Base-by-base conservation (phyloP, 2,113 vertebrate genomes). In the Leucopternis melanops region DNA sequence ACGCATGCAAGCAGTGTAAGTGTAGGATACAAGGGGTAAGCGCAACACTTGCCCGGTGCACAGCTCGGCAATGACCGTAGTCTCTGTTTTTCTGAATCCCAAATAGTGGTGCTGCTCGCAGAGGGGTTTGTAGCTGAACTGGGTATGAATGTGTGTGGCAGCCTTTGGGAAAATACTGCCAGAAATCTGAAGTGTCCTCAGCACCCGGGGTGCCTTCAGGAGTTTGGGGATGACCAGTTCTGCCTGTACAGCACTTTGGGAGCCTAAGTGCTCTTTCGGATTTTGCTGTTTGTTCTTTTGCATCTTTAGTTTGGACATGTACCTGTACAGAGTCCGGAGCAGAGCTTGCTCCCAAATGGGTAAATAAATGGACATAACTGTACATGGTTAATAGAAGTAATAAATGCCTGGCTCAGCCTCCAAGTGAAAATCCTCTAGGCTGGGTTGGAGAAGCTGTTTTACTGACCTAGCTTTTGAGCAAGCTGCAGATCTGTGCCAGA, bases 1-100 rank as follows among this genome's bases (percentile, higher is more conserved):
- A 47, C 59, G 42, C 8, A 0, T 8, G 55, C 21, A n/a, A 25
- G 52, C 6, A 2, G 38, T 36, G 11, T 25, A 77, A 82, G 45
- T 8, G 38, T 59, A 26, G 82, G 73, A 50, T n/a, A 8, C 54
- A 11, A 15, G 44, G 52, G 32, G 10, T 26, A 34, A 61, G 42
- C 1, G 3, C 19, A 32, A 2, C 16, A 3, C 5, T 3, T 72
- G 62, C 32, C 52, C 1, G 0, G 1, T 55, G 57, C 19, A 10
- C 25, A 19, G 3, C 36, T 54, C 14, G 1, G 25, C 40, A 11
- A 0, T 22, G 44, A 14, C 55, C 0, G 0, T 12, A 31, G 31
- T 40, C 67, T 63, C 36, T 1, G 3, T 45, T 40, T 65, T 45
- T 36, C 61, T 17, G 34, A 14, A 40, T 11, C 42, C 65, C 22